Evolutionary conservation across 2,888 invertebrate species (phyloP), one percentile per base, ranked within the genome.

Genomic region (Tenthredo livida): DNA sequence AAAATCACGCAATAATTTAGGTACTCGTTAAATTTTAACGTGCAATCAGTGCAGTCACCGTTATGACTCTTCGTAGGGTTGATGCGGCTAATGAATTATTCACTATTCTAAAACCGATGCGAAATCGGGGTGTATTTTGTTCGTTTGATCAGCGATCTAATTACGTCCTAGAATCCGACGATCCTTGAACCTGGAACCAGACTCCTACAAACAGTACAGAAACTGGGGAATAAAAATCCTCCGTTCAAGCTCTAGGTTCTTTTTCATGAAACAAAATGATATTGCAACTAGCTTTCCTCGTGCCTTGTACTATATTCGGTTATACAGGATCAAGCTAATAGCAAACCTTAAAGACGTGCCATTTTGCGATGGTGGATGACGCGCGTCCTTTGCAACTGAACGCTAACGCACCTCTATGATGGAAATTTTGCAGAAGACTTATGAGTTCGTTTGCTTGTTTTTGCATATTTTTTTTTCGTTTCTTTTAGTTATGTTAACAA

Each of bases 341-440:
- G n/a, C n/a, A n/a, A n/a, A n/a, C n/a, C n/a, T n/a, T n/a, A n/a
- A n/a, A n/a, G n/a, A n/a, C n/a, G n/a, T n/a, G n/a, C n/a, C n/a
- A n/a, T n/a, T 72, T 21, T 43, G 72, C 40, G 9, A 7, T 37
- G 0, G 67, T 67, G 40, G 72, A 72, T 72, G 37, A 72, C 72
- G 72, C 72, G 72, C 43, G 72, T 72, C 43, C 72, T 21, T 72
- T 72, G 12, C 25, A 29, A 29, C n/a, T n/a, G n/a, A n/a, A n/a
- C n/a, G n/a, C n/a, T n/a, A n/a, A n/a, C n/a, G n/a, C n/a, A n/a
- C n/a, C n/a, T n/a, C n/a, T n/a, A 33, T 33, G 29, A 33, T 33
- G 2, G 29, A 33, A 33, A 33, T 33, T 33, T n/a, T n/a, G n/a
- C n/a, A n/a, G n/a, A n/a, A n/a, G n/a, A n/a, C n/a, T n/a, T n/a